These are phyloP conservation scores for Plebejus anna DNA, from an alignment of 2,888 invertebrate genomes.

Conservation along the genomic window DNA sequence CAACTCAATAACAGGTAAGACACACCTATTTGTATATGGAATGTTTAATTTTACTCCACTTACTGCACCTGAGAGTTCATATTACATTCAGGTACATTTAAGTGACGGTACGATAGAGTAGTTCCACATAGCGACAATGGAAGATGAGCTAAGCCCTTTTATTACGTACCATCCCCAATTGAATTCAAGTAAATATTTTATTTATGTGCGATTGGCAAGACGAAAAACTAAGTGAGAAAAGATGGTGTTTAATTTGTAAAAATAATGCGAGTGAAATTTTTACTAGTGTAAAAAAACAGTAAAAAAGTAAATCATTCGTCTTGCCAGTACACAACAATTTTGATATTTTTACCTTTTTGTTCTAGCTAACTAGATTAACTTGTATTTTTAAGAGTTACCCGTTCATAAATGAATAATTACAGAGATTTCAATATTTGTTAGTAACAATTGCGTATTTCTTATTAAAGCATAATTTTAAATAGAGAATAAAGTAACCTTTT, in stretches of 20 bases:
- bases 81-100: conserved; percentile 34
- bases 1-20: conserved; percentile 86
- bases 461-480: conserved; percentile 34
- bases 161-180: conserved; percentile 36
- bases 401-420: conserved; percentile 16
- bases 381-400: conserved; percentile 18
- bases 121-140: conserved; percentile 62
- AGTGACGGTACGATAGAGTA: conserved; percentile 49
- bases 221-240: neutral
- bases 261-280: neutral
- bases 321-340: conserved; percentile 9
- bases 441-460: conserved; percentile 17
- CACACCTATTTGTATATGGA: neutral
- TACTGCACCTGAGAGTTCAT: conserved; percentile 39
- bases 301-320: neutral
- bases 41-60: conserved; percentile 28
- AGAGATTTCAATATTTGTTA: conserved; percentile 24
- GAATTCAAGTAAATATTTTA: conserved; percentile 19
- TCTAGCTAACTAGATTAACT: conserved; percentile 24
- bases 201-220: conserved; percentile 14
- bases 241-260: neutral
- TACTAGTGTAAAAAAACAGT: neutral
- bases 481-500: conserved; percentile 41
- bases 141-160: conserved; percentile 59
- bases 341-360: conserved; percentile 12